Percentiles rank a stretch among this genome's conserved stretches.
phyloP scores from a whole-genome alignment of 2,113 vertebrate genomes.

The Nycticryphes semicollaris region DNA sequence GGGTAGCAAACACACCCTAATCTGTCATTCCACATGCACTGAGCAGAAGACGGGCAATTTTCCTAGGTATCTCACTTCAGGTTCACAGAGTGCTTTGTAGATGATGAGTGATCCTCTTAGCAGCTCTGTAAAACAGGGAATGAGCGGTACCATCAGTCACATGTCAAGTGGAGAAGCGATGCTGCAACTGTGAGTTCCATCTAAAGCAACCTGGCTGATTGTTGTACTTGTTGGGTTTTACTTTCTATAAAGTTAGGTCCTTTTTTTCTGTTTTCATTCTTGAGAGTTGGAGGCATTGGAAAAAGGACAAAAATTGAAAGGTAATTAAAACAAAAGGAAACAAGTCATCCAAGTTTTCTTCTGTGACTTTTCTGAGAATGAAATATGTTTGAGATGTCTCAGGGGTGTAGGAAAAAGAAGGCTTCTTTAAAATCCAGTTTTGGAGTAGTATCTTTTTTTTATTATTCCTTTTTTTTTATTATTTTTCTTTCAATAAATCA shows the following conservation, averaged over 20 bases:
- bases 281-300: background rate
- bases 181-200: background rate
- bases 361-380: background rate
- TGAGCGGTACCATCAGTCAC: background rate
- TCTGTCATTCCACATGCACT: background rate
- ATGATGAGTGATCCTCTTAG: background rate
- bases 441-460: background rate
- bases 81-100: background rate
- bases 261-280: background rate
- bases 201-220: background rate
- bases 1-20: background rate
- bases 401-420: background rate
- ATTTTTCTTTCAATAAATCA: background rate
- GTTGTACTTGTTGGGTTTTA: background rate
- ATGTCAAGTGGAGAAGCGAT: background rate
- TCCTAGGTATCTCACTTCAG: background rate
- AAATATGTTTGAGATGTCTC: background rate
- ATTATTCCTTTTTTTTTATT: background rate
- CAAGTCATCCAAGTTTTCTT: background rate
- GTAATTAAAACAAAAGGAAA: background rate
- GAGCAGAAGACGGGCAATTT: background rate
- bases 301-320: background rate
- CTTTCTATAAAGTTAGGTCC: background rate
- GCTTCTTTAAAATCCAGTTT: background rate
- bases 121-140: background rate